Evolutionary conservation across 2,888 invertebrate genomes (phyloP).

Genomic region (Leucoptera coffeella): DNA sequence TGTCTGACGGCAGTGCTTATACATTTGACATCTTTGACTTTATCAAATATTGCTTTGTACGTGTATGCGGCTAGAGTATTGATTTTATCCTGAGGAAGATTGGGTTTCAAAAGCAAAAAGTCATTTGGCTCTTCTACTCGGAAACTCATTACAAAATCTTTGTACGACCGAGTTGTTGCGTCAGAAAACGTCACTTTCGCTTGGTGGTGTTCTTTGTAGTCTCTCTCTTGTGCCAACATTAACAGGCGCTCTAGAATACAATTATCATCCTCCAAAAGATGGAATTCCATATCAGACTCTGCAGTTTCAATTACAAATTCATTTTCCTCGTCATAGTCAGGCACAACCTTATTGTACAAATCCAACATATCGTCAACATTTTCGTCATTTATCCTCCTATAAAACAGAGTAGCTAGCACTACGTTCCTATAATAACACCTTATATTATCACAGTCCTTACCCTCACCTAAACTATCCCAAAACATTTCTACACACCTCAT

Average conservation of each 20-base stretch:
- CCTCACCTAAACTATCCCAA: conserved; percentile 21
- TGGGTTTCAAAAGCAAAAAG: conserved; percentile 19
- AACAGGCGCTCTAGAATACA: conserved; percentile 59
- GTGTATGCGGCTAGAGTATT: conserved; percentile 22
- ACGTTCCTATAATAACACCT: conserved; percentile 27
- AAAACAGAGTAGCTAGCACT: conserved; percentile 24
- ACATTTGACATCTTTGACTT: conserved; percentile 14
- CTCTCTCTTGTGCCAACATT: conserved; percentile 46
- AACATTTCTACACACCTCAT: conserved; percentile 42
- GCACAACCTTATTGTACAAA: conserved; percentile 16
- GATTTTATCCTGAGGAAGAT: conserved; percentile 18
- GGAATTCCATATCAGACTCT: conserved; percentile 12
- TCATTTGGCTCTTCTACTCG: conserved; percentile 24
- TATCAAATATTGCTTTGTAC: conserved; percentile 38
- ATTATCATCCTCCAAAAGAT: conserved; percentile 50
- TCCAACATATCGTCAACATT: conserved; percentile 21
- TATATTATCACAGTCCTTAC: conserved; percentile 13
- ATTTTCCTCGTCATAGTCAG: conserved; percentile 11
- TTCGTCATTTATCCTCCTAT: conserved; percentile 23
- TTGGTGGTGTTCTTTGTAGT: conserved; percentile 28
- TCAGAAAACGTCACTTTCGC: conserved; percentile 55
- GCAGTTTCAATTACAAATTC: conserved; percentile 8
- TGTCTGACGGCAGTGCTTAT: conserved; percentile 18
- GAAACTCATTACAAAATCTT: conserved; percentile 53
- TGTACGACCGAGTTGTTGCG: conserved; percentile 32